Base-by-base conservation (phyloP, 2,888 invertebrate genomes). In the Latrodectus elegans region DNA sequence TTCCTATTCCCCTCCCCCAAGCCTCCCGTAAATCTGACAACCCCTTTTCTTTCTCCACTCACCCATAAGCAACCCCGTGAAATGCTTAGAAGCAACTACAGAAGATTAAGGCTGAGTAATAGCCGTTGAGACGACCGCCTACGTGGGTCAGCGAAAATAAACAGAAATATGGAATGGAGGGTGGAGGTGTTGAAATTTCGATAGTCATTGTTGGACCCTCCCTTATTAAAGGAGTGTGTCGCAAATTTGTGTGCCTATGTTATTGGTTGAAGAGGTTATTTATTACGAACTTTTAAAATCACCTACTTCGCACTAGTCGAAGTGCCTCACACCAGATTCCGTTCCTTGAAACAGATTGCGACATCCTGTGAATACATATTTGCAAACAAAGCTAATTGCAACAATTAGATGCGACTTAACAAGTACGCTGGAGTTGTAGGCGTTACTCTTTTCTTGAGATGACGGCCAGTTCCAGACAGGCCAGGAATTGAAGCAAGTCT, bases 121-220 rank as follows among this genome's bases (percentile, higher is more conserved):
- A 22, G 22, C 52, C 51, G 68, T 68, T 53, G 15, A 55, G 38
- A n/a, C 6, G 76, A 12, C 76, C 53, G 60, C 71, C 74, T 64
- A 68, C 71, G 64, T 60, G 12, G 85, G 71, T 53, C 68, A 84
- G 49, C 67, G 73, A 80, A 85, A 60, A 85, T 60, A 70, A 22
- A 55, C 65, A 67, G 73, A 74, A 74, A 26, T 51, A 67, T 73
- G 78, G 64, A 53, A 60, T 26, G 11, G 12, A 65, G 49, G 74
- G 74, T 51, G 65, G 67, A 81, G 65, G 81, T 74, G 81, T 67
- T 53, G 55, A 72, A 22, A 77, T 76, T 68, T 52, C 15, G 15
- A 17, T 15, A 12, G n/a, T 15, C 22, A 17, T 60, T 75, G 75
- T 49, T 64, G 49, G 64, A 26, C 15, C n/a, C 15, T 15, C 65